phyloP scores from a whole-genome alignment of 2,797 vertebrate species.

The Tarsius wallacei region DNA sequence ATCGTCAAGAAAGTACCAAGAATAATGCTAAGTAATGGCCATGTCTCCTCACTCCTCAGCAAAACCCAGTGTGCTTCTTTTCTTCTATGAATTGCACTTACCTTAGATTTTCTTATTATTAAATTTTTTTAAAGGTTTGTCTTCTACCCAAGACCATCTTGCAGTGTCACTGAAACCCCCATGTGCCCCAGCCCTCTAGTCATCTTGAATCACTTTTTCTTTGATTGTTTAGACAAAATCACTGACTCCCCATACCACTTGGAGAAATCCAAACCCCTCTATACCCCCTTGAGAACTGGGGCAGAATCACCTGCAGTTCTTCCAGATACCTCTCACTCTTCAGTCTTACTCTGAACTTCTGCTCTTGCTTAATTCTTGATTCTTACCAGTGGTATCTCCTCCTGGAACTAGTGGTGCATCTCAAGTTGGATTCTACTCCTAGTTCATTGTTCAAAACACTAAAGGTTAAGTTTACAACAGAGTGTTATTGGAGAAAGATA shows the following conservation, averaged over 20 bases:
- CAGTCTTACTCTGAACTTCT: background rate
- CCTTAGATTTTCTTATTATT: background rate
- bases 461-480: background rate
- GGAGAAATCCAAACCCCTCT: background rate
- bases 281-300: background rate
- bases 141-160: background rate
- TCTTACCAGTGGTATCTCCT: background rate
- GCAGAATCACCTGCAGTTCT: background rate
- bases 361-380: background rate
- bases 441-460: slow-evolving; percentile 5
- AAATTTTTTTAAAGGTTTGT: background rate
- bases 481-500: background rate
- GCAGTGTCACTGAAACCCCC: background rate
- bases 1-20: background rate
- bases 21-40: background rate
- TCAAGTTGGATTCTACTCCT: background rate
- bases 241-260: background rate
- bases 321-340: background rate
- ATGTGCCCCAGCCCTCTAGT: background rate
- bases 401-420: background rate
- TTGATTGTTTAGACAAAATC: background rate
- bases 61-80: background rate
- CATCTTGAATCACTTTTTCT: background rate
- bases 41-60: background rate
- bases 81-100: background rate